phyloP scores from a whole-genome alignment of 2,888 invertebrate species.

The Rhopalosiphum nymphaeae region DNA sequence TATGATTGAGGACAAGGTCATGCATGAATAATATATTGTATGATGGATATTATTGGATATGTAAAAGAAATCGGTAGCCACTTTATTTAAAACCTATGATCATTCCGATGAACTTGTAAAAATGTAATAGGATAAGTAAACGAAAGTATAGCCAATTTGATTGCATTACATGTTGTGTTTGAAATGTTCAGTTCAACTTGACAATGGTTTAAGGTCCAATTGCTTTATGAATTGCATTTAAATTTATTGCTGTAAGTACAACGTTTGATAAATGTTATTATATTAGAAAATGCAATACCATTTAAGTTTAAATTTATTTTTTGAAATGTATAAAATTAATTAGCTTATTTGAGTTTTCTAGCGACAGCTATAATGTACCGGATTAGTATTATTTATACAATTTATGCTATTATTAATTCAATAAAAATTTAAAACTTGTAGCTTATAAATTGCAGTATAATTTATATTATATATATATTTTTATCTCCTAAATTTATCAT shows the following conservation, averaged over 20 bases:
- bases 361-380: neutral
- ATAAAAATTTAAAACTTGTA: neutral
- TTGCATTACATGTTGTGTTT: neutral
- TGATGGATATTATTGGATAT: neutral
- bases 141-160: neutral
- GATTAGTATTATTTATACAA: neutral
- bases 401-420: neutral
- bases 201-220: neutral
- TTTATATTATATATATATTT: too few species aligned
- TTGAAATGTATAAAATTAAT: neutral
- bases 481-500: neutral
- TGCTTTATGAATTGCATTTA: neutral
- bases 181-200: neutral
- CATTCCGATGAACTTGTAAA: neutral
- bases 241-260: neutral
- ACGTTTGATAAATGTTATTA: neutral
- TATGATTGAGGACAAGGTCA: neutral
- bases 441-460: too few species aligned
- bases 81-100: neutral
- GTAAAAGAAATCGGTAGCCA: neutral
- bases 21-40: neutral
- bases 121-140: neutral
- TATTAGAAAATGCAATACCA: neutral
- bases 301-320: neutral
- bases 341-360: neutral